Percentiles rank a stretch among this genome's conserved stretches.
These are phyloP conservation scores for Tragelaphus strepsiceros DNA, from an alignment of 2,113 vertebrate species.

Conservation along the genomic window DNA sequence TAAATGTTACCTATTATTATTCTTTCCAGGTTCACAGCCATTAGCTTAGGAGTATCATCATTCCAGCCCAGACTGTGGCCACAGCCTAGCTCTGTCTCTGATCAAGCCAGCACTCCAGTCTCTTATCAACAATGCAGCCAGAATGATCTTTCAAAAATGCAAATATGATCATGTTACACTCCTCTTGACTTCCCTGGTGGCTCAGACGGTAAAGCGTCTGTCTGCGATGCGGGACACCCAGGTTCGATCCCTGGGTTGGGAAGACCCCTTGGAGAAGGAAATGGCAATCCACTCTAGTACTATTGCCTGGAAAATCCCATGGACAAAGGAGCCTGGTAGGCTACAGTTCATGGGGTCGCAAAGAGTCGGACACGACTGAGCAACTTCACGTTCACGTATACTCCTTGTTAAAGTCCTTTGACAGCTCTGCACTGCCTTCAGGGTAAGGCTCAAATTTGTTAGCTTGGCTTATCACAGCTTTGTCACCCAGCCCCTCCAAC, in stretches of 20 bases:
- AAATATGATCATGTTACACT: not conserved
- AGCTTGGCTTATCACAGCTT: not conserved
- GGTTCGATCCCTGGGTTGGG: no score
- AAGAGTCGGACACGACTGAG: no score
- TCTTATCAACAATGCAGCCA: not conserved
- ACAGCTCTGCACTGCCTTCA: not conserved
- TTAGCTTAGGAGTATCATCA: not conserved
- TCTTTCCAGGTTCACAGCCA: not conserved
- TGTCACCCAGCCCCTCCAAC: no score
- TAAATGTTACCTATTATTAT: not conserved
- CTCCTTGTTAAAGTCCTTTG: not conserved
- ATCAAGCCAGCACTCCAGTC: not conserved
- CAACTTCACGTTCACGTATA: no score
- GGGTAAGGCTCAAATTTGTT: not conserved
- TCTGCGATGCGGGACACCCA: no score
- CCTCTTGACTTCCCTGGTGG: no score
- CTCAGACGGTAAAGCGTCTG: no score
- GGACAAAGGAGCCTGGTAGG: no score
- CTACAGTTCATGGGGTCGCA: no score
- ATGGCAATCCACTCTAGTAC: no score
- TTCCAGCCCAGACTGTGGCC: not conserved
- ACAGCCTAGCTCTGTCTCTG: not conserved
- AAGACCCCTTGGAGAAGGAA: no score
- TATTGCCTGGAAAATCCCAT: no score
- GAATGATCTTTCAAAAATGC: not conserved